A percentile compares a stretch with the other conserved stretches of the same genome.
phyloP scores from a whole-genome alignment of 2,888 invertebrate genomes.

The Camptogramma bilineatum region DNA sequence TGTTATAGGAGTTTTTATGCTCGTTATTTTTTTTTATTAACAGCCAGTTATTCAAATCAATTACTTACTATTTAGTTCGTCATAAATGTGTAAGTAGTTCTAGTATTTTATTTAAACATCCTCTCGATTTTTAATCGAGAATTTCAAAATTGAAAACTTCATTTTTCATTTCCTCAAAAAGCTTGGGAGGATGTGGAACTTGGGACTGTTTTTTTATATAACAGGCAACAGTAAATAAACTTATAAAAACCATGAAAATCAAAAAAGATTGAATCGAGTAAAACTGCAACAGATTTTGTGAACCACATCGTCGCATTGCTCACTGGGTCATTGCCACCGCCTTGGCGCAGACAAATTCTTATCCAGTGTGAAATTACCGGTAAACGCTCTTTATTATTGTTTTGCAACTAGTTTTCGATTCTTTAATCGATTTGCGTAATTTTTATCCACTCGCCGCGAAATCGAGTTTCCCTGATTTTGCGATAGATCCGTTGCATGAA shows the following conservation, averaged over 20 bases:
- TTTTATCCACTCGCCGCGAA: constrained; percentile 55
- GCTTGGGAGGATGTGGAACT: too few species aligned
- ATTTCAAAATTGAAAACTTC: too few species aligned
- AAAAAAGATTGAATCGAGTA: constrained; percentile 1
- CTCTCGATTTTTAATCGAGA: too few species aligned
- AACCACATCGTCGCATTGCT: constrained; percentile 48
- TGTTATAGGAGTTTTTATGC: background rate
- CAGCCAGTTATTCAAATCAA: background rate
- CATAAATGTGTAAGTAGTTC: too few species aligned
- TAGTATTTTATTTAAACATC: too few species aligned
- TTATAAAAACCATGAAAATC: background rate
- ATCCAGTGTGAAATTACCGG: constrained; percentile 74
- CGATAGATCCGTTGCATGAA: constrained; percentile 34
- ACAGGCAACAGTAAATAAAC: background rate
- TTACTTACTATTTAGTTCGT: too few species aligned
- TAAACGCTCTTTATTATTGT: constrained; percentile 70
- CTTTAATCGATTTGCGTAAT: constrained; percentile 69
- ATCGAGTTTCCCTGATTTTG: constrained; percentile 44
- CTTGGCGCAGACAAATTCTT: constrained; percentile 65
- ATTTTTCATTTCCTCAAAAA: too few species aligned
- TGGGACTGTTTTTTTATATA: too few species aligned
- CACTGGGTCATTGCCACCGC: constrained; percentile 79
- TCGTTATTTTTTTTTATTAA: background rate
- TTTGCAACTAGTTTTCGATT: constrained; percentile 69
- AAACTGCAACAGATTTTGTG: constrained; percentile 17